phyloP scores from a whole-genome alignment of 35 echinoderm and acorn worm species.

The Ophiothrix spiculata region DNA sequence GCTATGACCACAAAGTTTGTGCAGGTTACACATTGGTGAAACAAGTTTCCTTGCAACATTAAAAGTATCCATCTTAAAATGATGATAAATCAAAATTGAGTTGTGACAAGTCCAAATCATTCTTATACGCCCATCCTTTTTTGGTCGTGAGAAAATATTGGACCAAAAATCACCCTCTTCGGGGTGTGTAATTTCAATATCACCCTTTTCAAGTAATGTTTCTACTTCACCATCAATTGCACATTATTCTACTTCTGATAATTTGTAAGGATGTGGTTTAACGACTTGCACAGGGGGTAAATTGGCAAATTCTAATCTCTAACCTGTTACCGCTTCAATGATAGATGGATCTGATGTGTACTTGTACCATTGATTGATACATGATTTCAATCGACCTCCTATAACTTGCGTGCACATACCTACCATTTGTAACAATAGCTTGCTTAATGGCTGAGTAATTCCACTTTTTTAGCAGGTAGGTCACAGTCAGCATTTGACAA shows the following conservation, averaged over 20 bases:
- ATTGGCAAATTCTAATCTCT: neutral
- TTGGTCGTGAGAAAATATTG: slow-evolving; percentile 48
- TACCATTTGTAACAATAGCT: too few relatives aligned
- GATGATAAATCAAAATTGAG: slow-evolving; percentile 30
- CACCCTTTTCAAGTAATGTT: neutral
- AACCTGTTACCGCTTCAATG: neutral
- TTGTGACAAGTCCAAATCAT: slow-evolving; percentile 40
- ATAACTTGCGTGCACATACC: neutral
- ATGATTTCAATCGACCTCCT: neutral
- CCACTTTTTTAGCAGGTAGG: too few relatives aligned
- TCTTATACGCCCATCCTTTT: slow-evolving; percentile 51
- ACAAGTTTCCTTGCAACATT: too few relatives aligned
- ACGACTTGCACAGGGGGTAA: neutral
- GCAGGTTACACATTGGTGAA: too few relatives aligned
- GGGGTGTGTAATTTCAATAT: neutral
- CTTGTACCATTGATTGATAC: neutral
- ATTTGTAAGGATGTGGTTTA: neutral
- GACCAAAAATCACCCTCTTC: slow-evolving; percentile 49
- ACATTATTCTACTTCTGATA: neutral
- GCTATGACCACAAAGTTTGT: too few relatives aligned
- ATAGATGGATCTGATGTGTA: neutral
- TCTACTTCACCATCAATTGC: neutral
- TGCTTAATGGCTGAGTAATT: too few relatives aligned
- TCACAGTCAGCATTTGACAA: too few relatives aligned
- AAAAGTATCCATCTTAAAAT: slow-evolving; percentile 45